Percentiles rank a stretch among this genome's conserved stretches.
phyloP scores from a whole-genome alignment of 2,113 vertebrate genomes.

The Paradoxurus hermaphroditus region DNA sequence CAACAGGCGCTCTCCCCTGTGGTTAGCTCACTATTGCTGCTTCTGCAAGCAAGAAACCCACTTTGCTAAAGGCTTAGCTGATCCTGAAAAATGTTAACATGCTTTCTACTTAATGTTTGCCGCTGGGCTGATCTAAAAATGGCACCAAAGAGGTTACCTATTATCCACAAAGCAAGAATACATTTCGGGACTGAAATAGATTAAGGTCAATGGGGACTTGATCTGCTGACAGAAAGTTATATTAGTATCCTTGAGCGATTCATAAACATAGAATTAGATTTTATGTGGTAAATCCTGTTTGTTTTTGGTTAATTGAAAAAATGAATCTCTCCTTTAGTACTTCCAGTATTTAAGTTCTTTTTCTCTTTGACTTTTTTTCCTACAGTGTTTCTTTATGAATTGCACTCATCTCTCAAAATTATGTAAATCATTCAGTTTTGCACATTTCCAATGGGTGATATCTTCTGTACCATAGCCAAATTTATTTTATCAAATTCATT shows the following conservation, averaged over 20 bases:
- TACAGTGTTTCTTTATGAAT: neutral
- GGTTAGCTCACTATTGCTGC: neutral
- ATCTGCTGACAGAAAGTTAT: slow-evolving; percentile 60
- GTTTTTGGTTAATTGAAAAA: slow-evolving; percentile 52
- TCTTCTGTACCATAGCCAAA: neutral
- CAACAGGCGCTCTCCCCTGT: neutral
- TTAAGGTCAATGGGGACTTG: slow-evolving; percentile 58
- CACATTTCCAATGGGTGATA: neutral
- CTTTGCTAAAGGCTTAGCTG: slow-evolving; percentile 47
- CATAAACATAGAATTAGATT: slow-evolving; percentile 62
- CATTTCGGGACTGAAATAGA: slow-evolving; percentile 63
- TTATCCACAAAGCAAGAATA: slow-evolving; percentile 67
- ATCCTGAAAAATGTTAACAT: slow-evolving; percentile 55
- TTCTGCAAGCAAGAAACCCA: slow-evolving; percentile 37
- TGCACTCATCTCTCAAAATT: slow-evolving; percentile 23
- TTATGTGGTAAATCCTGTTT: slow-evolving; percentile 25
- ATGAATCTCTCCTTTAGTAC: neutral
- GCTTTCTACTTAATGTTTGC: slow-evolving; percentile 71
- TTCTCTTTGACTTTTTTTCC: slow-evolving; percentile 11
- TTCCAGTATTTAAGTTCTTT: slow-evolving; percentile 35
- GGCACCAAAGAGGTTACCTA: slow-evolving; percentile 64
- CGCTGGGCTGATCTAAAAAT: slow-evolving; percentile 69
- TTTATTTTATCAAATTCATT: slow-evolving; percentile 3
- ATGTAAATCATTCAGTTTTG: neutral
- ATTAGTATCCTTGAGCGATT: slow-evolving; percentile 56